Percentiles rank a stretch among this genome's conserved stretches.
Conservation (phyloP, 2,113 vertebrate genomes). For the Microtus oregoni region DNA sequence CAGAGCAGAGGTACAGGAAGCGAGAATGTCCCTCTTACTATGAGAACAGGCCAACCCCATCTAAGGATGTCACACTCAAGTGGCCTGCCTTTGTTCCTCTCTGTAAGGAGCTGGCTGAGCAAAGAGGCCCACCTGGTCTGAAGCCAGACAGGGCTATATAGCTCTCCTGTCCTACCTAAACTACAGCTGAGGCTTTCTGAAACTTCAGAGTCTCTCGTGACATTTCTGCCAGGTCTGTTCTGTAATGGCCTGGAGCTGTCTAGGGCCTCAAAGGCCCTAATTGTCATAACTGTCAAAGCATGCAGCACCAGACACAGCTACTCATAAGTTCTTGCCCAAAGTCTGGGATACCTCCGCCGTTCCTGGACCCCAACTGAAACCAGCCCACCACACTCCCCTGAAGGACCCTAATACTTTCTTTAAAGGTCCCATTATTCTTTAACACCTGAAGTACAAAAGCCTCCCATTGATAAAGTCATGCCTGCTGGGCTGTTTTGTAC, state of each 20-base stretch:
- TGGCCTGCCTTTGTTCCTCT: not conserved
- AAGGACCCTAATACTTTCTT: not conserved
- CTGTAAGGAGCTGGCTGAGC: not conserved
- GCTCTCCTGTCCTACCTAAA: not conserved
- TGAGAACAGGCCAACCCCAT: not conserved
- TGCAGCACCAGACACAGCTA: not conserved
- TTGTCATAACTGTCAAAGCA: not conserved
- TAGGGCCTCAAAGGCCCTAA: not conserved
- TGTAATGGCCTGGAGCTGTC: not conserved
- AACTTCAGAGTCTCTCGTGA: not conserved
- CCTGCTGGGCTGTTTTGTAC: not conserved
- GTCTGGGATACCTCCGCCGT: not conserved
- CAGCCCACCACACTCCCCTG: not conserved
- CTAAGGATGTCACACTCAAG: not conserved
- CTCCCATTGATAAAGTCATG: not conserved
- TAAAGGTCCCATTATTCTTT: not conserved
- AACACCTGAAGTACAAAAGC: not conserved
- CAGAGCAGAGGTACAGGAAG: not conserved
- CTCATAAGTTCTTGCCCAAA: not conserved
- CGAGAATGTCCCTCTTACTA: not conserved
- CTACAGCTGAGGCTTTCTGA: not conserved
- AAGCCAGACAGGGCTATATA: not conserved
- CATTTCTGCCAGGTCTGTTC: not conserved
- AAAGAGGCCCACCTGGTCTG: not conserved
- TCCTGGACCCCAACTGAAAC: not conserved